Evolutionary conservation across 2,888 invertebrate genomes (phyloP), one percentile per base, ranked within the genome.

Genomic region (Trachelus troglodyta): DNA sequence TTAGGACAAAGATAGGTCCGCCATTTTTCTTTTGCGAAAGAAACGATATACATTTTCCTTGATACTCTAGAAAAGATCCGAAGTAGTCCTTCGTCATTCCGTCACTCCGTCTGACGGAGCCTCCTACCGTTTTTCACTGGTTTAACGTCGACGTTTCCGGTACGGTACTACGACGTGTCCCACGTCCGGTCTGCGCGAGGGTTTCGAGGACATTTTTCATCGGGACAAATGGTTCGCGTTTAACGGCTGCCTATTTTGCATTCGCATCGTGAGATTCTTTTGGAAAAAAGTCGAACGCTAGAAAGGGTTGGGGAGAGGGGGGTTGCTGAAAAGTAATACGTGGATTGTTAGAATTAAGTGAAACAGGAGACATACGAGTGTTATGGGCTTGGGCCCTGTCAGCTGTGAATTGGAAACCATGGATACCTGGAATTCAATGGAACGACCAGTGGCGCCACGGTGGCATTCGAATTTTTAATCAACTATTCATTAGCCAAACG

Each of bases 401-500:
- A 23, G 9, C 23, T 56, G 23, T 56, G 23, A 56, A 56, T 56
- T 9, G 23, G 56, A 23, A 56, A 23, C 23, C 15, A 56, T 56
- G 56, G 56, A 23, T 9, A 56, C 2, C 23, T 23, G 9, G 6
- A 23, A 56, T 56, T 6, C 56, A 40, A 40, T 40, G 6, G 15
- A 56, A 56, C 15, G 56, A 23, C 56, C 23, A 23, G 56, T 15
- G 15, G 15, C 23, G 23, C 56, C 15, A 56, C 23, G 23, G 56
- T 23, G 56, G 2, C 56, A 9, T 23, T 56, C 6, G 23, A 9
- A 23, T 77, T 76, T 75, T 75, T 73, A 75, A 79, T 78, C 73
- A 79, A 76, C 77, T 73, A 83, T 79, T 82, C 81, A 81, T 82
- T 82, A 83, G 80, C 75, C 23, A 23, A 56, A 56, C 23, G 56